Percentiles rank a stretch among this genome's conserved stretches.
Conservation (phyloP, 1,140 invertebrate species). For the Melitaea cinxia region DNA sequence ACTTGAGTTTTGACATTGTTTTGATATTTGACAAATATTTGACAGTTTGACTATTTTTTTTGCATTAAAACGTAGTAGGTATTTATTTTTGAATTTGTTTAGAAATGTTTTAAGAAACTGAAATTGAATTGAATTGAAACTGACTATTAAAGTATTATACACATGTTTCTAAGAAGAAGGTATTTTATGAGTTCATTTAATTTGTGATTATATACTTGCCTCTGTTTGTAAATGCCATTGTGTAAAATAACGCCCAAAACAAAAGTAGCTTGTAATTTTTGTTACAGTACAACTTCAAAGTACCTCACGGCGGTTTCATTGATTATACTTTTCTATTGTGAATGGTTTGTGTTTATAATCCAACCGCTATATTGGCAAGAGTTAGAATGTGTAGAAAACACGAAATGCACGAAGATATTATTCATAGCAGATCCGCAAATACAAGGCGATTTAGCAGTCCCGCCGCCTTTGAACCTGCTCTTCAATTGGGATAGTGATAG, state of each 20-base stretch:
- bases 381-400: constrained; percentile 75
- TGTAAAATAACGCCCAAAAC: too few species aligned
- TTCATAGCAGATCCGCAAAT: constrained; percentile 97
- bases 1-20: too few species aligned
- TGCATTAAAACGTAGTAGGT: too few species aligned
- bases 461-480: constrained; percentile 80
- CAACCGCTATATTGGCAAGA: constrained; percentile 83
- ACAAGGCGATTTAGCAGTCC: constrained; percentile 88
- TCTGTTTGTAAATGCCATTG: too few species aligned
- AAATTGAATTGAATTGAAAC: too few species aligned
- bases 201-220: not conserved
- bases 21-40: too few species aligned
- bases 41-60: too few species aligned
- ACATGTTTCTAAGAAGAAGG: constrained; percentile 61
- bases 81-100: too few species aligned
- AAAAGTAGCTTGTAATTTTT: not conserved
- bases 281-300: constrained; percentile 63
- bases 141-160: not conserved
- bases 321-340: constrained; percentile 80
- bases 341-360: constrained; percentile 82
- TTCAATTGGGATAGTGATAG: constrained; percentile 92
- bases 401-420: constrained; percentile 86
- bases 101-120: too few species aligned
- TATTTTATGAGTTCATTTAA: constrained; percentile 20
- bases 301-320: constrained; percentile 55